A percentile compares a stretch with the other conserved stretches of the same genome.
phyloP scores from a whole-genome alignment of 1,140 invertebrate genomes.

The Rhynchophorus ferrugineus region DNA sequence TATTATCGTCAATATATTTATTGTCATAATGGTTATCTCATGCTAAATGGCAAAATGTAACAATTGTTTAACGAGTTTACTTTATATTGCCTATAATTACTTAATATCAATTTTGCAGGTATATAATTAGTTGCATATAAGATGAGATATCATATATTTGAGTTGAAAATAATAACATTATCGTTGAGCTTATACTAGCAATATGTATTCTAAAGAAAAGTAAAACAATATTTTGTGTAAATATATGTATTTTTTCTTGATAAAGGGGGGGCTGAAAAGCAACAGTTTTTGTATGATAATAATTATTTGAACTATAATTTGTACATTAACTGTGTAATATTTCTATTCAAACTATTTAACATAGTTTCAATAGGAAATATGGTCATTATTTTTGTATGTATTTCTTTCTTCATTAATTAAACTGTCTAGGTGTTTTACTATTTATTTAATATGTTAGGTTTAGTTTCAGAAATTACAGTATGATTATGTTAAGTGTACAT shows the following conservation, averaged over 20 bases:
- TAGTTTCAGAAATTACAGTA: not conserved
- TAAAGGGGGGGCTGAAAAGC: not conserved
- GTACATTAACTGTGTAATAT: constrained; percentile 8
- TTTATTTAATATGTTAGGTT: not conserved
- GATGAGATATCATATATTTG: too few relatives aligned
- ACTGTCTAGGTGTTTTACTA: constrained; percentile 1
- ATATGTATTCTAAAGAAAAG: too few relatives aligned
- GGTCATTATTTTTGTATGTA: not conserved
- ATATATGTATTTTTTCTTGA: not conserved
- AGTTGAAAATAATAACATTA: too few relatives aligned
- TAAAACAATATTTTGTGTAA: too few relatives aligned
- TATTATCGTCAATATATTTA: too few relatives aligned
- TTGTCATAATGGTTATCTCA: too few relatives aligned
- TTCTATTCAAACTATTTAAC: constrained; percentile 6
- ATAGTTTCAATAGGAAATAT: constrained; percentile 3
- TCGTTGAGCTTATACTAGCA: too few relatives aligned
- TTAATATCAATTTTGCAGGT: too few relatives aligned
- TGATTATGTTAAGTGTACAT: not conserved
- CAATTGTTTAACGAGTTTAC: too few relatives aligned
- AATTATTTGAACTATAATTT: constrained; percentile 1
- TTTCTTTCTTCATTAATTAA: not conserved
- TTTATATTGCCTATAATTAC: too few relatives aligned
- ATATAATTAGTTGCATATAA: too few relatives aligned
- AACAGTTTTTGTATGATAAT: constrained; percentile 12
- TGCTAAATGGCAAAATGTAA: too few relatives aligned